These are phyloP conservation scores for Ictidomys tridecemlineatus DNA, from an alignment of 2,113 vertebrate genomes.

Conservation along the genomic window DNA sequence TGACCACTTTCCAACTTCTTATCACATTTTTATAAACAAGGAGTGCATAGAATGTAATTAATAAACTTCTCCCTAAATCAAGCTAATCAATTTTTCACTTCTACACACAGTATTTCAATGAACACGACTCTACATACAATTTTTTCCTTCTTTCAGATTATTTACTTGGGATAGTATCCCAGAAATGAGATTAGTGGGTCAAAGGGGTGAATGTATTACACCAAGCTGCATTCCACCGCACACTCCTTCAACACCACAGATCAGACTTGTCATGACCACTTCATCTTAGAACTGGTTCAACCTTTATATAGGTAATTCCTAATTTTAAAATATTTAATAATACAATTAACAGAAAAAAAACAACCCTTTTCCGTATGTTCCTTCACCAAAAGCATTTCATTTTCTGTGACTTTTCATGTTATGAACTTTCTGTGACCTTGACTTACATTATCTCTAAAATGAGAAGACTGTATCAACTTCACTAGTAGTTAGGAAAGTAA, in stretches of 20 bases:
- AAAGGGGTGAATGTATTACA: not conserved
- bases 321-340: conserved; percentile 32
- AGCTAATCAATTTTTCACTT: not conserved
- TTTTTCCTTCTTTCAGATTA: conserved; percentile 44
- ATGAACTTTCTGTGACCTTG: not conserved
- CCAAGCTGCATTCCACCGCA: not conserved
- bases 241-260: not conserved
- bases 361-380: not conserved
- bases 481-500: conserved; percentile 1
- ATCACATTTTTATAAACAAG: not conserved
- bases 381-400: not conserved
- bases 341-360: not conserved
- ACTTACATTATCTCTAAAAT: not conserved
- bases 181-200: conserved; percentile 30
- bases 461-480: not conserved
- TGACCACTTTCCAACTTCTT: not conserved
- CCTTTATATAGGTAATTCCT: not conserved
- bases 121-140: not conserved
- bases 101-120: not conserved
- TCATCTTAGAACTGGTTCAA: not conserved
- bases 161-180: conserved; percentile 47
- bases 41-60: not conserved
- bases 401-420: not conserved
- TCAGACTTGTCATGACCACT: not conserved
- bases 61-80: not conserved